phyloP scores from a whole-genome alignment of 2,888 invertebrate species.

The Cosmia trapezina region DNA sequence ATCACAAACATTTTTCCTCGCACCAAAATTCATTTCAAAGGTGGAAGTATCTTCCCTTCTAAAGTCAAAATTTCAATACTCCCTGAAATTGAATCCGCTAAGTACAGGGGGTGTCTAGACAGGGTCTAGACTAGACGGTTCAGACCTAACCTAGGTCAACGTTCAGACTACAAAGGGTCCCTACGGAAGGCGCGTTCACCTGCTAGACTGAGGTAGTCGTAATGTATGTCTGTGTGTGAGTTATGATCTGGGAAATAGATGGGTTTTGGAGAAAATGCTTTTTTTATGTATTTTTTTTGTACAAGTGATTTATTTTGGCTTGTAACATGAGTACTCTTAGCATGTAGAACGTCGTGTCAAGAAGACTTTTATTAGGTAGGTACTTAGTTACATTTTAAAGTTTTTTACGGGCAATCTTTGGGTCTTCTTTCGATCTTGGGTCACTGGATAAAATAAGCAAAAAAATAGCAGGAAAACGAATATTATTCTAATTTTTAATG shows the following conservation, averaged over 20 bases:
- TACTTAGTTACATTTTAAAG: no score
- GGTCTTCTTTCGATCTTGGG: no score
- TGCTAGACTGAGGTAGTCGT: constrained; percentile 36
- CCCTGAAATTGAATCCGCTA: constrained; percentile 39
- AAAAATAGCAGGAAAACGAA: no score
- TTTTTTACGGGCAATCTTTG: no score
- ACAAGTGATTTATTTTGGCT: no score
- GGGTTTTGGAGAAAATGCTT: not conserved
- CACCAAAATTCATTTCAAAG: not conserved
- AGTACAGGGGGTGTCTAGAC: constrained; percentile 65
- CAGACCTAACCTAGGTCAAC: constrained; percentile 78
- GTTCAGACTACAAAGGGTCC: constrained; percentile 77
- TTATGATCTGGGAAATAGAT: constrained; percentile 24
- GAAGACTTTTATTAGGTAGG: no score
- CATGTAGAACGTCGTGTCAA: no score
- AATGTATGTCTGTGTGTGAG: constrained; percentile 48
- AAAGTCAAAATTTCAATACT: constrained; percentile 49
- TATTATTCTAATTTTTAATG: no score
- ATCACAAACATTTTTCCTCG: constrained; percentile 23
- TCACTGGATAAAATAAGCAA: no score
- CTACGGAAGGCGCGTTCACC: constrained; percentile 52
- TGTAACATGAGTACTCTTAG: no score
- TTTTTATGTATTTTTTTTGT: no score
- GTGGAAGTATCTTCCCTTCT: not conserved
- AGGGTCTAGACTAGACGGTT: constrained; percentile 64